Percentiles rank a stretch among this genome's conserved stretches.
phyloP scores from a whole-genome alignment of 2,113 vertebrate species.

The Thinocorus orbignyianus region DNA sequence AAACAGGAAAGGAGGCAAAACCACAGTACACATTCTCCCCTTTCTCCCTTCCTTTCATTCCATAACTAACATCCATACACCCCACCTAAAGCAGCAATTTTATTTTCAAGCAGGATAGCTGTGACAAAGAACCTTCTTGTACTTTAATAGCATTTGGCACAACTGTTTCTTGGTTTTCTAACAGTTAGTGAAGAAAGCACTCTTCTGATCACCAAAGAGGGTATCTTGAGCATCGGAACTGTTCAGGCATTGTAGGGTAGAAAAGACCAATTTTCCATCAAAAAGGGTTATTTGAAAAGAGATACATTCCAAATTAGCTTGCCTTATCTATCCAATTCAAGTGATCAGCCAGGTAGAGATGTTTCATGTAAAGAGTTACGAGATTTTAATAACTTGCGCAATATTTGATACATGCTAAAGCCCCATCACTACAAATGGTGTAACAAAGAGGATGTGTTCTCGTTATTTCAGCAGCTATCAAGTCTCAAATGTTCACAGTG shows the following conservation, averaged over 20 bases:
- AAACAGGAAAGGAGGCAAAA: neutral
- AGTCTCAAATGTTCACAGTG: neutral
- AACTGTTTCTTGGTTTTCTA: neutral
- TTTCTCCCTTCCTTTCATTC: neutral
- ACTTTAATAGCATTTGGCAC: neutral
- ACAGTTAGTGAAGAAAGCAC: neutral
- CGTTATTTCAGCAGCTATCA: slow-evolving; percentile 14
- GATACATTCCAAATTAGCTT: neutral
- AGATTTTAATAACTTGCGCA: neutral
- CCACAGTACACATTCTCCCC: neutral
- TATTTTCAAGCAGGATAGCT: neutral
- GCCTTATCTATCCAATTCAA: neutral
- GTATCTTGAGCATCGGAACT: neutral
- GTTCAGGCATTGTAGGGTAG: neutral
- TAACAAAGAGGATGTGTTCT: neutral
- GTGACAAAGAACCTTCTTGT: neutral
- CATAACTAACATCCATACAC: neutral
- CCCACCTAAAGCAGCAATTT: neutral
- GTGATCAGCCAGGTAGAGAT: neutral
- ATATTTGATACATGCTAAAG: neutral
- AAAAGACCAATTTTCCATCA: neutral
- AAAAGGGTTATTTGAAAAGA: too few species aligned
- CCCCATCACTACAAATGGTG: neutral
- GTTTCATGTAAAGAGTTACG: neutral
- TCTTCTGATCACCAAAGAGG: neutral